Evolutionary conservation across 2,113 vertebrate genomes (phyloP).

Genomic region (Pedionomus torquatus): DNA sequence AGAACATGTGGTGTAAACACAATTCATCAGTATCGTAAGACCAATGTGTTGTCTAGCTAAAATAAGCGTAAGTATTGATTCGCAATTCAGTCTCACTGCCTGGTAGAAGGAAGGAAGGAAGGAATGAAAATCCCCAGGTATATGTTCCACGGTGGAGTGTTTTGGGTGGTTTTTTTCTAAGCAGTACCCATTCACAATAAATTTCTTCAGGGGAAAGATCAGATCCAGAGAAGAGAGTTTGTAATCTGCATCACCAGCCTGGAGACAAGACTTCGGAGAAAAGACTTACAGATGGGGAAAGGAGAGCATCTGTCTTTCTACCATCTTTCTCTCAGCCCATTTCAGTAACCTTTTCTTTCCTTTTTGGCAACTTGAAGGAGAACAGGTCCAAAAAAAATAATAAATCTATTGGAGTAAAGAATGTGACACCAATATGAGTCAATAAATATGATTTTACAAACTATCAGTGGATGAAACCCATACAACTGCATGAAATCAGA

Average conservation of each 20-base stretch:
- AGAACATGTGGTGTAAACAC: background rate
- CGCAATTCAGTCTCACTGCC: background rate
- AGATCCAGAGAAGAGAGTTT: background rate
- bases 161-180: background rate
- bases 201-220: background rate
- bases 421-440: background rate
- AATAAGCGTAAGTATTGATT: background rate
- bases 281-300: background rate
- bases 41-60: background rate
- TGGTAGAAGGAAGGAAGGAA: background rate
- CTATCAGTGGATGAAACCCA: background rate
- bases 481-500: background rate
- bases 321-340: background rate
- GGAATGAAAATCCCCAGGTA: background rate
- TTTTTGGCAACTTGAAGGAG: background rate
- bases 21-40: background rate
- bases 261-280: background rate
- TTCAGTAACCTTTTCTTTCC: background rate
- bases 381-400: background rate
- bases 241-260: background rate
- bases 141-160: background rate
- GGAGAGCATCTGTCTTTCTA: background rate
- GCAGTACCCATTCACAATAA: background rate
- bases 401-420: background rate
- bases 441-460: background rate